These are phyloP conservation scores for Tauraco hartlaubi DNA, from an alignment of 2,797 vertebrate genomes.

Conservation along the genomic window DNA sequence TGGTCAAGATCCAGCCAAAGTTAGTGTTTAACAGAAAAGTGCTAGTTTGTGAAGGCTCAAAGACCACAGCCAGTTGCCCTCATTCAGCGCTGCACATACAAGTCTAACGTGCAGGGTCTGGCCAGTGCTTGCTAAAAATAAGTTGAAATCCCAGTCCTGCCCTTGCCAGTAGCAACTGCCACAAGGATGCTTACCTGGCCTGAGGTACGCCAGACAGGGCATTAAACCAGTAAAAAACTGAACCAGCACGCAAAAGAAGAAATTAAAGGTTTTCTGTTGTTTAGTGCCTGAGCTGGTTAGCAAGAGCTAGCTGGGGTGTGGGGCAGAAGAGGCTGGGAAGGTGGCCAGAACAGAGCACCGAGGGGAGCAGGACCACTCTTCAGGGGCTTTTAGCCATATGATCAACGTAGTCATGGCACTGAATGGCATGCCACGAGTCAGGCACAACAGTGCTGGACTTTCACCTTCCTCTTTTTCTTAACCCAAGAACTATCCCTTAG, in stretches of 20 bases:
- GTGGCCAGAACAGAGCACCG: not conserved
- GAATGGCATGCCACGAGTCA: fast-evolving
- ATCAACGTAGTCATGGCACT: not conserved
- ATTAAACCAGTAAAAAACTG: too few relatives aligned
- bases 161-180: not conserved
- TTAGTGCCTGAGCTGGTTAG: too few relatives aligned
- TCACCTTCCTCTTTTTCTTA: not conserved
- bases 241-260: too few relatives aligned
- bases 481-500: not conserved
- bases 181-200: not conserved
- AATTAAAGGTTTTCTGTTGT: too few relatives aligned
- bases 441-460: not conserved
- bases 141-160: not conserved
- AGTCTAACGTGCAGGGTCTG: not conserved
- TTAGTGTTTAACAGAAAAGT: not conserved
- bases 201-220: not conserved
- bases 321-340: not conserved
- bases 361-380: not conserved
- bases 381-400: not conserved
- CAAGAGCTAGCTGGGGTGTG: too few relatives aligned
- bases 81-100: not conserved
- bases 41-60: not conserved
- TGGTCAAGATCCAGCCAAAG: not conserved
- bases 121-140: not conserved
- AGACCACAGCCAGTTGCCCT: not conserved